Base-by-base conservation (phyloP, 2,113 vertebrate species). In the Ceyx cyanopectus region DNA sequence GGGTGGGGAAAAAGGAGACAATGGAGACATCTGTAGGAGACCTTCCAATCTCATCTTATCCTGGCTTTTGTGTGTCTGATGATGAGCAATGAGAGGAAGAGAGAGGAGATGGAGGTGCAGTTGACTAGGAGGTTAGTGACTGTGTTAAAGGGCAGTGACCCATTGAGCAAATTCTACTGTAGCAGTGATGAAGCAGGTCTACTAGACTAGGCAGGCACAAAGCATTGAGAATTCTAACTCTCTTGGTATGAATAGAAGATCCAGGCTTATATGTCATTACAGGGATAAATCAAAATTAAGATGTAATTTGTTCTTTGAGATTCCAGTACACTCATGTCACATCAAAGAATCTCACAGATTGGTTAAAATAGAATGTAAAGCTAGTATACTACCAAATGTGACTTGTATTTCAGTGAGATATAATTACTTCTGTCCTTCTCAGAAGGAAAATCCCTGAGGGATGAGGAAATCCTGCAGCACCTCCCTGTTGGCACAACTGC, bases 401-500 rank as follows among this genome's bases (percentile, higher is more conserved):
- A 63, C 58, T 79, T 83, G 65, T 51, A 58, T 93, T 86, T 85
- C n/a, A 79, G 30, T 92, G 57, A 86, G 77, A 85, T 91, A 60
- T 81, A 75, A 92, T 82, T 92, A 88, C 78, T 80, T 93, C 82
- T 94, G 92, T 97, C 94, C 95, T 96, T 96, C 94, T 91, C 94
- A 99, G 98, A 98, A 91, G 98, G 98, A 86, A 98, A 98, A 93
- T 91, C 97, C 21, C 96, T 99, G 82, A 97, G 97, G 94, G 98
- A 99, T 76, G 98, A 98, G 58, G 98, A 98, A 74, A 87, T 98
- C 77, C 95, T 99, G 82, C 98, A 98, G 94, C 98, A 96, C 67
- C 97, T 99, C 45, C 98, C 98, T 19, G 98, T 98, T 54, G 98
- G 98, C 87, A 98, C 98, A 89, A 98, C 98, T 53, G 98, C 98